Conservation (phyloP, 2,888 invertebrate genomes). For the Meiosimyza decipiens region DNA sequence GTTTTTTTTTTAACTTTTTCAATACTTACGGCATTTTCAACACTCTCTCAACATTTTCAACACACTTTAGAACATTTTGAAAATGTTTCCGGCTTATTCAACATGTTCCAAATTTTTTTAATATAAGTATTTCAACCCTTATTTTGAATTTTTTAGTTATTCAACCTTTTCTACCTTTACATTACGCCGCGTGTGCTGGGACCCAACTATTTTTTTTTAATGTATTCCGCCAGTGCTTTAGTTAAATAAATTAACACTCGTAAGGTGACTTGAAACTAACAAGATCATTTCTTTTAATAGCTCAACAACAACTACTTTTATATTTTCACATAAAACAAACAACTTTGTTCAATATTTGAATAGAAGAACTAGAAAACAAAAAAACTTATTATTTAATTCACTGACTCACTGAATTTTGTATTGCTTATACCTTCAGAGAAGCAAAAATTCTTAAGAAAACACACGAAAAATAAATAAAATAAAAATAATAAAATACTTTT, state of each 20-base stretch:
- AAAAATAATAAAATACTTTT: slow-evolving; percentile 8
- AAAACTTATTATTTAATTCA: slow-evolving; percentile 12
- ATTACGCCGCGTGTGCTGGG: no score
- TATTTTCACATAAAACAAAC: neutral
- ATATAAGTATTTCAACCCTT: no score
- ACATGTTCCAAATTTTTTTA: no score
- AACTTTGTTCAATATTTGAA: slow-evolving; percentile 7
- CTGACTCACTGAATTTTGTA: slow-evolving; percentile 3
- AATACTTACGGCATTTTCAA: no score
- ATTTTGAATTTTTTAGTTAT: no score
- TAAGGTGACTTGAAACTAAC: slow-evolving; percentile 1
- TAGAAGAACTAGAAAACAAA: neutral
- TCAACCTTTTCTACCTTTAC: no score
- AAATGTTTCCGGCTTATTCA: no score
- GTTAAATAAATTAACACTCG: neutral
- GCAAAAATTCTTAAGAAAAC: neutral
- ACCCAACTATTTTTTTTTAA: no score
- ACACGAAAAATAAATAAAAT: slow-evolving; percentile 8
- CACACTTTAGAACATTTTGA: no score
- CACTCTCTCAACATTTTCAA: no score
- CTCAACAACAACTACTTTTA: slow-evolving; percentile 2
- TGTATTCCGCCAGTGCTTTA: no score
- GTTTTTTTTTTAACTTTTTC: no score
- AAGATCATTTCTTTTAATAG: slow-evolving; percentile 11
- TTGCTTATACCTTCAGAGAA: slow-evolving; percentile 19